Evolutionary conservation across 2,888 invertebrate genomes (phyloP), one percentile per base, ranked within the genome.

Genomic region (Trichopoda pennipes): DNA sequence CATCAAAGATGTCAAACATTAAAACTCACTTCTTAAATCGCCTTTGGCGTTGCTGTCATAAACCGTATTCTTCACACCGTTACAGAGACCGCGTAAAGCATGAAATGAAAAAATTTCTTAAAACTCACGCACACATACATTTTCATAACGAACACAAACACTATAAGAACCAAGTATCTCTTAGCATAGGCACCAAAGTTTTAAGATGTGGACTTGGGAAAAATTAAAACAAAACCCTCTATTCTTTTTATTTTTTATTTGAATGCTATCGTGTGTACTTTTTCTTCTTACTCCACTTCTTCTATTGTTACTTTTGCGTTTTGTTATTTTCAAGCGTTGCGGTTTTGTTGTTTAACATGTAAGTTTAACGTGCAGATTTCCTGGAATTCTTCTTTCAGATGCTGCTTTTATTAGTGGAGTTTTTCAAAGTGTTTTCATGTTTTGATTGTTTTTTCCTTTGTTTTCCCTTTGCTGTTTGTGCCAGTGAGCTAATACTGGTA

Each of bases 21-120:
- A 75, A 75, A 75, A 79, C 55, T 60, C 61, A 61, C 73, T 68
- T 66, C 61, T 72, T 56, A 58, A 70, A 38, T 72, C 66, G 82
- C 82, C 79, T 75, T 72, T 61, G 79, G 82, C 75, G 75, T 60
- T 82, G 70, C 75, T 82, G 82, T 79, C 82, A 82, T 79, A 82
- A 82, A 66, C 68, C 79, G 61, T 79, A 63, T 61, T 61, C 56
- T 75, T 79, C 79, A 75, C 75, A 82, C 79, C 58, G 75, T 74
- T 74, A 51, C 38, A 60, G 10, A 58, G 66, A 68, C 60, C 73
- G 73, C 68, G 68, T 56, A 69, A 74, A 68, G 60, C 61, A 70
- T 77, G 63, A 63, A 69, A 61, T 49, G 63, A 56, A 63, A 76
- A 66, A 58, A 23, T 19, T 6, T 35, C 35, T 35, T 35, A 9